Conservation (phyloP, 2,888 invertebrate species). For the Diarsia dahlii region DNA sequence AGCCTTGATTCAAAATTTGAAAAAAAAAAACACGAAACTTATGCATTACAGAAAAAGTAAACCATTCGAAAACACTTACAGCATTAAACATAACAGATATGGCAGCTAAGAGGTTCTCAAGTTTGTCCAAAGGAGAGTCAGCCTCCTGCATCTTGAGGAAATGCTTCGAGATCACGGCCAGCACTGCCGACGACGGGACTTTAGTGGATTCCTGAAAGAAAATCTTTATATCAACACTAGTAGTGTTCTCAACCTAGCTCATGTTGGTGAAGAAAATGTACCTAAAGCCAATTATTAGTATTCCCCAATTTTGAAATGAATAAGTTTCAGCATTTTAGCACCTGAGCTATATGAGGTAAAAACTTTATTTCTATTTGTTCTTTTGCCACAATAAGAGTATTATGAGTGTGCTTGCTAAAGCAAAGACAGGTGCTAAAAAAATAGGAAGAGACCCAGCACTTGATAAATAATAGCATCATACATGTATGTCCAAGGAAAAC, state of each 20-base stretch:
- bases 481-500: no score
- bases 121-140: slow-evolving; percentile 97
- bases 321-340: neutral
- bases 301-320: neutral
- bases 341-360: neutral
- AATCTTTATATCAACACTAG: slow-evolving; percentile 46
- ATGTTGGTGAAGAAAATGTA: slow-evolving; percentile 8
- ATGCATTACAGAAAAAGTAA: neutral
- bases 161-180: slow-evolving; percentile 94
- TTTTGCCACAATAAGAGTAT: neutral
- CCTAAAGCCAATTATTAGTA: neutral
- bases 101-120: slow-evolving; percentile 97
- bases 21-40: no score
- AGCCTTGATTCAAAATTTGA: no score
- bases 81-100: slow-evolving; percentile 96
- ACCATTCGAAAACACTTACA: slow-evolving; percentile 85
- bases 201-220: slow-evolving; percentile 92
- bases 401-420: neutral
- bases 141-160: slow-evolving; percentile 96
- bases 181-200: slow-evolving; percentile 94
- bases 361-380: neutral
- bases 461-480: no score
- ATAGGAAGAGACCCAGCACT: no score
- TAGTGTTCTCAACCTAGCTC: slow-evolving; percentile 42
- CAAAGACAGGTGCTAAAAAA: no score